A percentile compares a stretch with the other conserved stretches of the same genome.
Conservation (phyloP, 2,797 vertebrate genomes). For the Periparus ater region DNA sequence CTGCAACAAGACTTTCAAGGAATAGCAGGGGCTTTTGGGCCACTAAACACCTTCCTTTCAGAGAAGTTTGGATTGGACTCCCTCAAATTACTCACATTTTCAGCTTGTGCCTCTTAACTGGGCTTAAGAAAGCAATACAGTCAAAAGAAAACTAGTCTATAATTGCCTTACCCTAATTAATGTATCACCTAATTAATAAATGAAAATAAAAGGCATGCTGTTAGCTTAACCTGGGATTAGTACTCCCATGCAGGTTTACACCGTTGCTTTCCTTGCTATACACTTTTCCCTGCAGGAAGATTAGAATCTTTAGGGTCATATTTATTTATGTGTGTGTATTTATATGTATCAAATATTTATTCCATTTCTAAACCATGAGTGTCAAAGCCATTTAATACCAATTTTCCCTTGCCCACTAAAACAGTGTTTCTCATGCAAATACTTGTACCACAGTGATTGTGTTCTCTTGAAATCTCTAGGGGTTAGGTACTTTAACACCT, state of each 20-base stretch:
- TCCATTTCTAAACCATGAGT: not conserved
- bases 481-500: constrained; percentile 10
- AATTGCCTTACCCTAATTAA: not conserved
- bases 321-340: not conserved
- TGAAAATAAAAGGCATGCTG: not conserved
- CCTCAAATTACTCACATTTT: not conserved
- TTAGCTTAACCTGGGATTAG: not conserved
- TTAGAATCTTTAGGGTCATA: not conserved
- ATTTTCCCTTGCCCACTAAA: not conserved
- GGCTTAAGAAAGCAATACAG: not conserved
- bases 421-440: not conserved
- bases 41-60: not conserved
- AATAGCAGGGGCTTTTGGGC: not conserved
- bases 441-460: not conserved
- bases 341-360: not conserved
- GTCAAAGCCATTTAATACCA: not conserved
- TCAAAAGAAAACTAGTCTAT: not conserved
- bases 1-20: not conserved
- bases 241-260: not conserved
- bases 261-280: not conserved
- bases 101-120: not conserved
- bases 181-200: not conserved
- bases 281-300: not conserved
- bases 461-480: not conserved
- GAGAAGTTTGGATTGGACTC: not conserved